These are phyloP conservation scores for Mandrillus leucophaeus DNA, from an alignment of 2,113 vertebrate genomes.

Conservation along the genomic window DNA sequence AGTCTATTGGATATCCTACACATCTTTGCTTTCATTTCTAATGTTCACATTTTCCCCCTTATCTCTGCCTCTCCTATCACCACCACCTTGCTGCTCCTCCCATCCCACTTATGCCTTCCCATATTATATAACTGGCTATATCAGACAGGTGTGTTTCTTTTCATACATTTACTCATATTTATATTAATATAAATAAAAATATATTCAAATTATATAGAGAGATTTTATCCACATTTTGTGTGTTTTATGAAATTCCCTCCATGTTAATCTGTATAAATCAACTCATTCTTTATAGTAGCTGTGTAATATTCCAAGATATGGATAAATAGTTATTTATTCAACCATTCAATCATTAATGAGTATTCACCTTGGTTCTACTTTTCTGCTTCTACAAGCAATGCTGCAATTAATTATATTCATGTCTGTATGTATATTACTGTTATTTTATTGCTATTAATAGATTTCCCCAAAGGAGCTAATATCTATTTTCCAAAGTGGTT, in stretches of 20 bases:
- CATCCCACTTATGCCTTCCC: neutral
- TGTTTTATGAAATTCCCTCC: neutral
- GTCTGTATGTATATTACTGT: neutral
- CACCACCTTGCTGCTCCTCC: too few relatives aligned
- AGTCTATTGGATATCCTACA: neutral
- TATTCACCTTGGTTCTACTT: neutral
- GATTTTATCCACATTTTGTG: neutral
- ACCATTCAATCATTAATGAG: neutral
- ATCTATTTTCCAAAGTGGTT: neutral
- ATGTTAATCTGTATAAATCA: neutral
- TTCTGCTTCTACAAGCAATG: neutral
- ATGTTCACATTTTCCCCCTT: neutral
- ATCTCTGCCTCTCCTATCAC: neutral
- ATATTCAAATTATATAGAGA: neutral
- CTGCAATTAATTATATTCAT: neutral
- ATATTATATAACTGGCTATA: neutral
- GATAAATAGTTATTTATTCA: neutral
- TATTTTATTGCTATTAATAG: neutral
- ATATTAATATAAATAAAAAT: neutral
- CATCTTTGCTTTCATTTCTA: slow-evolving; percentile 6
- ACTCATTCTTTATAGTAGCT: neutral
- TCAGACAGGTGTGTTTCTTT: neutral
- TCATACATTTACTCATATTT: neutral
- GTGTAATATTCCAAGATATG: neutral
- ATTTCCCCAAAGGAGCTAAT: neutral